Evolutionary conservation across 2,797 vertebrate species (phyloP).

Genomic region (Gallinago nigripennis): DNA sequence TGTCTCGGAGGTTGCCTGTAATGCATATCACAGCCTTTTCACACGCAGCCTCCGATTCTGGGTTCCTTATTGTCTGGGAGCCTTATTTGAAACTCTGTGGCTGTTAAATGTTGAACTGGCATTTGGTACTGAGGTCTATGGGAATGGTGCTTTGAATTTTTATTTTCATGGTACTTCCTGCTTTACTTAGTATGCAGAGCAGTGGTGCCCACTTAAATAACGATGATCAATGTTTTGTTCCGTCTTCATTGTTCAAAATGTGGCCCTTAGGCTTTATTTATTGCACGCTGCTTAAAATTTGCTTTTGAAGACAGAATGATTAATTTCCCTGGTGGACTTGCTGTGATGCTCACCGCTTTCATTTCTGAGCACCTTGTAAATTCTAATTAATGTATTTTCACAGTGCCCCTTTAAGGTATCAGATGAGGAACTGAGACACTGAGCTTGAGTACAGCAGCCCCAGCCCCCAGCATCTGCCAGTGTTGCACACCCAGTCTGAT

Average conservation of each 20-base stretch:
- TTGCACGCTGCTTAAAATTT: conserved; percentile 56
- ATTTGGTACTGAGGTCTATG: neutral
- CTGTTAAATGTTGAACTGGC: neutral
- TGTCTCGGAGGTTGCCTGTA: neutral
- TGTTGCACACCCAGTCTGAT: neutral
- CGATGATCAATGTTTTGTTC: conserved; percentile 68
- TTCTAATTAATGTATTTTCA: conserved; percentile 60
- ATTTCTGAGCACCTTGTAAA: conserved; percentile 62
- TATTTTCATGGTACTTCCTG: conserved; percentile 24
- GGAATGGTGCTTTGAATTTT: conserved; percentile 36
- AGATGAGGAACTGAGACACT: neutral
- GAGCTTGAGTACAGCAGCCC: neutral
- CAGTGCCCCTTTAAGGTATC: conserved; percentile 31
- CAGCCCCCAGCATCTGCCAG: neutral
- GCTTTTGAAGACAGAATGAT: conserved; percentile 67
- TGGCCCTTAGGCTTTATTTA: conserved; percentile 70
- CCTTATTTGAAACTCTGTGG: neutral
- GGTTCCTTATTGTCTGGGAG: neutral
- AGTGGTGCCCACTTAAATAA: conserved; percentile 55
- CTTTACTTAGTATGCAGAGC: conserved; percentile 50
- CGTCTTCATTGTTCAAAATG: conserved; percentile 62
- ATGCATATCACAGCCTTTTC: neutral
- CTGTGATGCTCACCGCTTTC: conserved; percentile 42
- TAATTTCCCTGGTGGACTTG: conserved; percentile 57
- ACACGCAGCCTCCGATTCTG: accelerated